These are phyloP conservation scores for Rhea americana DNA, from an alignment of 2,113 vertebrate genomes.

Conservation along the genomic window DNA sequence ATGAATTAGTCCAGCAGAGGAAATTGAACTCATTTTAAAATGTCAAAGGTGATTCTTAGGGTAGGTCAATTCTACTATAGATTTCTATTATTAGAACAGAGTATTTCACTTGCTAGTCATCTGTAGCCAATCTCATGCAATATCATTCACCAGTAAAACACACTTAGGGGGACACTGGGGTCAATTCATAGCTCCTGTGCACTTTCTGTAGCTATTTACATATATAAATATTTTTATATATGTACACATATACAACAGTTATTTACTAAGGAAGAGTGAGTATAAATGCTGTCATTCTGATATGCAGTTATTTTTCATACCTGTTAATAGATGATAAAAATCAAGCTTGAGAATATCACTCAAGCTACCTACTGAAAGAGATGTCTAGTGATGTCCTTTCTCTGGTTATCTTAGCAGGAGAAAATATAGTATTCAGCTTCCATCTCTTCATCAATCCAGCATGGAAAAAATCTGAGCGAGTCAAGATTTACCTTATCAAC, in stretches of 20 bases:
- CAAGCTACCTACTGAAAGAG: constrained; percentile 16
- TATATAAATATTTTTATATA: no score
- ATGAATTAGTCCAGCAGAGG: constrained; percentile 22
- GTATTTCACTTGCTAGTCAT: neutral
- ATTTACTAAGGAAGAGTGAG: neutral
- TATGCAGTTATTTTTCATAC: neutral
- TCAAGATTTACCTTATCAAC: constrained; percentile 40
- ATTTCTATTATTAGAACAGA: neutral
- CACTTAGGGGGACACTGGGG: neutral
- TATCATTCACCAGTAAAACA: neutral
- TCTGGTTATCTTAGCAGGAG: neutral
- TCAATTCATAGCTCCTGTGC: neutral
- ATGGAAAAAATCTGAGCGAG: neutral
- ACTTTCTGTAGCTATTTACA: neutral
- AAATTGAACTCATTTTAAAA: constrained; percentile 38
- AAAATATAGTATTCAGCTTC: constrained; percentile 36
- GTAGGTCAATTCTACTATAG: neutral
- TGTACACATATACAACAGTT: no score
- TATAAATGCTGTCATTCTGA: neutral
- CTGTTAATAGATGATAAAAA: constrained; percentile 12
- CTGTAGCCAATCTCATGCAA: neutral
- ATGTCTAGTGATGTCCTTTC: neutral
- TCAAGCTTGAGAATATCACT: constrained; percentile 15
- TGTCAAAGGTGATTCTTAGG: neutral
- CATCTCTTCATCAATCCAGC: neutral